Evolutionary conservation across 37 sponge, comb jelly and placozoan species (phyloP), one percentile per base, ranked within the genome.

Genomic region (Corticium candelabrum): DNA sequence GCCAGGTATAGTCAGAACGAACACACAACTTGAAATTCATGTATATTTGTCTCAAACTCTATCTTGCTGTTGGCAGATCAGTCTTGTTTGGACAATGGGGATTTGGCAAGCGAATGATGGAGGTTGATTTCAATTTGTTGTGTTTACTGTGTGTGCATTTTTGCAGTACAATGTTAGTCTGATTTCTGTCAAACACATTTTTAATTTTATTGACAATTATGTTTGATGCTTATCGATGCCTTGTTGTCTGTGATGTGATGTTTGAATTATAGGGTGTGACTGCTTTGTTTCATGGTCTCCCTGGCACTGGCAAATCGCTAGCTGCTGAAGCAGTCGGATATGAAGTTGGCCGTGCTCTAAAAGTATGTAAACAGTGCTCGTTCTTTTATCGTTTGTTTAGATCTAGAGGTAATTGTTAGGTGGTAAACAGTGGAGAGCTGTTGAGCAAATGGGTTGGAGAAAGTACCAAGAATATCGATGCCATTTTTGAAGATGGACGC

Each of bases 51-150:
- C 36, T 35, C 27, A 36, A 74, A 35, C 40, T 34, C 34, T 2
- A 30, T 62, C 3, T 43, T 57, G 38, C 2, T 71, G 4, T 3
- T 11, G 57, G 7, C 39, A 87, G 89, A 80, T 82, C 87, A 4
- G 83, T 90, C 35, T 70, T 90, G 82, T 90, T 90, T 84, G 91
- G 91, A 35, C 91, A 90, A 80, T 90, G 91, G 91, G 91, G 91
- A 40, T 90, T 90, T 84, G 87, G 78, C 27, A 70, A 68, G 21
- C 82, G 41, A n/a, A 77, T 74, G 0, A 74, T 82, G 35, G 78
- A 85, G 75, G 84, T 84, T 41, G 29, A 15, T 2, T 35, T 31
- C 39, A 31, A 37, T 40, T 35, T 31, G 37, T 30, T 2, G 37
- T 74, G 75, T 33, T 50, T 30, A 34, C 7, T 50, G 15, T 31